Percentiles rank a stretch among this genome's conserved stretches.
These are phyloP conservation scores for Rhyacophila brunnea DNA, from an alignment of 1,140 invertebrate genomes.

Conservation along the genomic window DNA sequence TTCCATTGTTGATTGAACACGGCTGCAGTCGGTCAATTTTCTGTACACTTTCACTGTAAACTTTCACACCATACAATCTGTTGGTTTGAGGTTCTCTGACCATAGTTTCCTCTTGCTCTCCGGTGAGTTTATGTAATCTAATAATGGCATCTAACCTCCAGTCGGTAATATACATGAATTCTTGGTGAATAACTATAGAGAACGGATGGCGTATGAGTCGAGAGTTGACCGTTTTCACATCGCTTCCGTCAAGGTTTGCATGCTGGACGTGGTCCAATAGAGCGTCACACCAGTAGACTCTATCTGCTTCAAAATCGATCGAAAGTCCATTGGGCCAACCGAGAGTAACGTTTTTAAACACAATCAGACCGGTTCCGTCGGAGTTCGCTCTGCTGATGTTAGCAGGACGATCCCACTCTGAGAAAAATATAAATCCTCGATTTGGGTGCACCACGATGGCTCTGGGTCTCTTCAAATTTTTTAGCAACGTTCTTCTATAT, in stretches of 20 bases:
- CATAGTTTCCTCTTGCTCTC: constrained; percentile 81
- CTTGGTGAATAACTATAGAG: constrained; percentile 89
- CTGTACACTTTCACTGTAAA: constrained; percentile 81
- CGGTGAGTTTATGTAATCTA: constrained; percentile 83
- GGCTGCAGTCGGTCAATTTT: constrained; percentile 73
- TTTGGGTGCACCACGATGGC: constrained; percentile 97
- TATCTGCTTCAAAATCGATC: constrained; percentile 84
- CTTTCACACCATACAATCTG: constrained; percentile 87
- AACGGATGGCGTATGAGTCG: constrained; percentile 91
- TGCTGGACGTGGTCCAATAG: constrained; percentile 94
- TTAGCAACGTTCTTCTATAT: constrained; percentile 79
- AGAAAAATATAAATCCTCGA: constrained; percentile 90
- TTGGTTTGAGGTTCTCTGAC: constrained; percentile 88
- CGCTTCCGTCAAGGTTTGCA: constrained; percentile 88
- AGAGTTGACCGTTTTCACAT: constrained; percentile 88
- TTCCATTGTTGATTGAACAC: constrained; percentile 80
- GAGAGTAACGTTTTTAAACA: constrained; percentile 89
- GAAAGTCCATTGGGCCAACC: constrained; percentile 96
- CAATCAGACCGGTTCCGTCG: constrained; percentile 81
- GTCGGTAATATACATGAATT: constrained; percentile 97
- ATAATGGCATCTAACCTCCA: constrained; percentile 96
- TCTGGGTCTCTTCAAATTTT: constrained; percentile 86
- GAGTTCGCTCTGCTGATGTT: constrained; percentile 90
- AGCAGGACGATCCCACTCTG: constrained; percentile 94
- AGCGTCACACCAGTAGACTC: constrained; percentile 95